Evolutionary conservation across 2,113 vertebrate species (phyloP).

Genomic region (Archilochus colubris): DNA sequence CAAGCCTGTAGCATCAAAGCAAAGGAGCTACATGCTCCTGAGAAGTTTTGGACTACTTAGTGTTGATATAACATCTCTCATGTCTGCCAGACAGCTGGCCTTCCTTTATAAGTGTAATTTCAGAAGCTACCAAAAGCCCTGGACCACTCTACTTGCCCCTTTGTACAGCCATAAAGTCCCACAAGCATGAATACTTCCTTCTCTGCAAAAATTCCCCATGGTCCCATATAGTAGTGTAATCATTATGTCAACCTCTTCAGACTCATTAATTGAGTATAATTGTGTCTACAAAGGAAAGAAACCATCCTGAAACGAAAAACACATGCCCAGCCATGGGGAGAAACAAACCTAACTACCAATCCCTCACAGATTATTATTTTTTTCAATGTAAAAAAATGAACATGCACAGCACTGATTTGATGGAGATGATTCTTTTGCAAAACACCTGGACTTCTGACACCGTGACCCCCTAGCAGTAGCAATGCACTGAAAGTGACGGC

Average conservation of each 20-base stretch:
- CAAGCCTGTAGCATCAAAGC: background rate
- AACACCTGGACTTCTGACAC: background rate
- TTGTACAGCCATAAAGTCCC: background rate
- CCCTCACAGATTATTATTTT: background rate
- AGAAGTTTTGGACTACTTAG: background rate
- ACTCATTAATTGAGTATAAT: background rate
- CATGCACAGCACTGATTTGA: background rate
- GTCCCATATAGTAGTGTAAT: background rate
- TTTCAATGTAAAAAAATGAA: background rate
- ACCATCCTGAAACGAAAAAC: background rate
- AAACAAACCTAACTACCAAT: too few relatives aligned
- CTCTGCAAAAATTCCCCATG: background rate
- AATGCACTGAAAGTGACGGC: rapidly evolving
- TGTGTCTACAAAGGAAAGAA: background rate
- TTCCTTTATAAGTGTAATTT: background rate
- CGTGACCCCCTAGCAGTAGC: background rate
- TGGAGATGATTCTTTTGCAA: background rate
- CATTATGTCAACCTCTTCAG: background rate
- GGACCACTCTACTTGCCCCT: background rate
- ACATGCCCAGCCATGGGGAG: rapidly evolving
- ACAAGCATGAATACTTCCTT: rapidly evolving
- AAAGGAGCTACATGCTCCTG: background rate
- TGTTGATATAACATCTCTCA: background rate
- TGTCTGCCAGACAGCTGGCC: background rate
- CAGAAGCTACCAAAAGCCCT: background rate